Base-by-base conservation (phyloP, 2,113 vertebrate genomes). In the Trochalopteron elliotii region DNA sequence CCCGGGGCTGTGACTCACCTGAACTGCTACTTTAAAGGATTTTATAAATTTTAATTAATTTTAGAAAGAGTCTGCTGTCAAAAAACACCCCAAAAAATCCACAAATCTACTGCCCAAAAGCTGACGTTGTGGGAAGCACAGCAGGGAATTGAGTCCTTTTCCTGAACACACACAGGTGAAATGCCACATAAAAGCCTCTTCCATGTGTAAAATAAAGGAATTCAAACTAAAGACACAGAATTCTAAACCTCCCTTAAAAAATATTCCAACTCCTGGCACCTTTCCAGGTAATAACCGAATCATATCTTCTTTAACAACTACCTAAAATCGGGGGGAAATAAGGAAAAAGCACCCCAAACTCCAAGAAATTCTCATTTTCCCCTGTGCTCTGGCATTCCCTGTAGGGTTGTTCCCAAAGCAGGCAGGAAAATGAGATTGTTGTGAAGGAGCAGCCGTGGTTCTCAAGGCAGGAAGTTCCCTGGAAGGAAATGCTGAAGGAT, bases 401-500 rank as follows among this genome's bases (percentile, higher is more conserved):
- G 79, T 13, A 2, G 19, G 0, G 15, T 6, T 77, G 75, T 15
- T 90, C 31, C 79, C 80, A 70, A 35, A 24, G 7, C 65, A 31
- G 64, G 6, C 78, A 72, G 81, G 87, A 85, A 79, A 95, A 87
- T 4, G 55, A 60, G 69, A 15, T 10, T 17, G 18, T 61, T 78
- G 45, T 21, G 65, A 28, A n/a, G n/a, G 86, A 95, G 81, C 61
- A 86, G 70, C 44, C 1, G 7, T 31, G 89, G 89, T 70, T 72
- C n/a, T n/a, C 25, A 0, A 53, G 87, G 89, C 95, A 96, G 93
- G 96, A 96, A 96, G 78, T 83, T 47, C 75, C 72, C 9, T 49
- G 87, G 93, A 94, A 94, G 95, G 94, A 95, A 97, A 93, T 15
- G 60, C 87, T 56, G 71, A 59, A 83, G 96, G 92, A 95, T 88